Evolutionary conservation across 2,113 vertebrate genomes (phyloP).

Genomic region (Sylvia atricapilla): DNA sequence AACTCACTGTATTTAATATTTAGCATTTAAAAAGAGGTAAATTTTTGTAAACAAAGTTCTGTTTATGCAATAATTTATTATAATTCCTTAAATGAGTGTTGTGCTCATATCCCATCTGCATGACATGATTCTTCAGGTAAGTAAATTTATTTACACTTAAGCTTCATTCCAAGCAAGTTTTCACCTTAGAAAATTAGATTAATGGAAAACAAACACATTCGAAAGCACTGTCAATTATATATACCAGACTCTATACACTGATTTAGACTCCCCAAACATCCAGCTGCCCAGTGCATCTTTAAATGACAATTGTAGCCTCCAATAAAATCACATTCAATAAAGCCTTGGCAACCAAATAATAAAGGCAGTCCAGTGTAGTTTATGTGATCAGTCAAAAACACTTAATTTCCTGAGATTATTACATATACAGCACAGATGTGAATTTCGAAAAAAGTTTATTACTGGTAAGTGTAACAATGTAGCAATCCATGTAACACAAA

Average conservation of each 20-base stretch:
- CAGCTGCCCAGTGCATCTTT: not conserved
- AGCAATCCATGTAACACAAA: not conserved
- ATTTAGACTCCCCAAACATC: not conserved
- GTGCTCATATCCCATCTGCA: not conserved
- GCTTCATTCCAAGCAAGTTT: not conserved
- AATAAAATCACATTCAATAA: not conserved
- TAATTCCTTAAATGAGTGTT: not conserved
- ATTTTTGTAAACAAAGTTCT: not conserved
- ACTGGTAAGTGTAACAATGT: not conserved
- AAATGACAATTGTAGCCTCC: not conserved
- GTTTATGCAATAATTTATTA: not conserved
- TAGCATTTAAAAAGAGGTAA: not conserved
- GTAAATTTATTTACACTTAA: not conserved
- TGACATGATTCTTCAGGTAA: not conserved
- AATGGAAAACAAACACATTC: not conserved
- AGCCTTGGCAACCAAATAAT: not conserved
- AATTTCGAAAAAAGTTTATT: not conserved
- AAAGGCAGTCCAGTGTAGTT: not conserved
- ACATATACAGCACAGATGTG: too few species aligned
- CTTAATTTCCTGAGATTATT: not conserved
- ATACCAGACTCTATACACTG: not conserved
- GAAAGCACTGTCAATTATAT: not conserved
- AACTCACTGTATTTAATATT: not conserved
- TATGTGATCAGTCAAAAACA: not conserved
- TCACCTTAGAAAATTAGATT: not conserved